Percentiles rank a stretch among this genome's conserved stretches.
These are phyloP conservation scores for Augiades crinisus DNA, from an alignment of 2,888 invertebrate species.

Conservation along the genomic window DNA sequence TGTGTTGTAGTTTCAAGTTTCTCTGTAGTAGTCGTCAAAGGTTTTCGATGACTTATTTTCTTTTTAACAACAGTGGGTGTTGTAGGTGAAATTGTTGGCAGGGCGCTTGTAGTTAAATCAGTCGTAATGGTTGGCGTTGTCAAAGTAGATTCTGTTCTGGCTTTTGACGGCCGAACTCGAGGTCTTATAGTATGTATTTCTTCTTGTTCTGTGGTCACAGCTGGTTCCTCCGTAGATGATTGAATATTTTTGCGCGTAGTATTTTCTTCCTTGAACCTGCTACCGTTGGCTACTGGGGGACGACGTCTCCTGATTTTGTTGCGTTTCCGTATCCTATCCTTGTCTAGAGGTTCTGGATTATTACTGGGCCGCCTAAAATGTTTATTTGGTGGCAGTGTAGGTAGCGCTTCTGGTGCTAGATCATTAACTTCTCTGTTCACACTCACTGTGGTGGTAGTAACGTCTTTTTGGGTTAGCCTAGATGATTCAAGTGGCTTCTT, in stretches of 20 bases:
- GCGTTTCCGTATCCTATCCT: constrained; percentile 65
- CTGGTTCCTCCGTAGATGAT: constrained; percentile 45
- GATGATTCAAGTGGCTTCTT: constrained; percentile 59
- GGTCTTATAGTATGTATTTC: constrained; percentile 64
- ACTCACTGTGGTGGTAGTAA: constrained; percentile 36
- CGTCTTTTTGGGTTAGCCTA: constrained; percentile 38
- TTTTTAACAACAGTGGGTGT: constrained; percentile 66
- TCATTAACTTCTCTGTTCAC: constrained; percentile 49
- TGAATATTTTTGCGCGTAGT: constrained; percentile 44
- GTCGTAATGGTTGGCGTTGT: constrained; percentile 70
- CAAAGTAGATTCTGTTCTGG: constrained; percentile 53
- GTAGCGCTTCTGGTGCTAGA: constrained; percentile 55
- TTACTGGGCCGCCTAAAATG: constrained; percentile 68
- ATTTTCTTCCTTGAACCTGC: constrained; percentile 53
- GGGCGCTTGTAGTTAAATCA: constrained; percentile 69
- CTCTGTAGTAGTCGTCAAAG: constrained; percentile 51
- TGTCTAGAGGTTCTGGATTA: constrained; percentile 49
- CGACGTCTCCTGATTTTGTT: constrained; percentile 73
- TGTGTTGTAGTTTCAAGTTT: constrained; percentile 63
- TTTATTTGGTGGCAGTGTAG: constrained; percentile 70
- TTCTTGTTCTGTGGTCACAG: constrained; percentile 46
- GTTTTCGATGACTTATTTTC: constrained; percentile 60
- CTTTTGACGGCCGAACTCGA: constrained; percentile 55
- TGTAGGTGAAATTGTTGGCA: constrained; percentile 72
- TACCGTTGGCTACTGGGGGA: constrained; percentile 54